A percentile compares a stretch with the other conserved stretches of the same genome.
Evolutionary conservation across 2,797 vertebrate genomes (phyloP).

Genomic region (Phrynocephalus guinanensis): DNA sequence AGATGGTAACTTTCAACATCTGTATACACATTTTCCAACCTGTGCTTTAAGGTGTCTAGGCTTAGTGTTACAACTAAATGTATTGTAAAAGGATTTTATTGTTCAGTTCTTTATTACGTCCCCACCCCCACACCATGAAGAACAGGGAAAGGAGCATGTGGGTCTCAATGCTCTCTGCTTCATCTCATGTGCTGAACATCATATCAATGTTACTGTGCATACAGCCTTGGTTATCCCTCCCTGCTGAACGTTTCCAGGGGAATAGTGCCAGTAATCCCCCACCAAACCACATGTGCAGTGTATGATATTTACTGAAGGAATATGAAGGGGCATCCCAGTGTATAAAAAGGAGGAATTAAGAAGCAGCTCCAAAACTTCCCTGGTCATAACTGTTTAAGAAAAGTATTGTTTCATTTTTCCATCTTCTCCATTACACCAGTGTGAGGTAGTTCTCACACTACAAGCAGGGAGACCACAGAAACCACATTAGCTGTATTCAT

Average conservation of each 20-base stretch:
- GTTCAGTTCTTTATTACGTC: not conserved
- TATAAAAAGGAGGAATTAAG: too few species aligned
- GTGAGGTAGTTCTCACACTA: not conserved
- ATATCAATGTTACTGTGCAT: not conserved
- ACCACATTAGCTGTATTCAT: too few species aligned
- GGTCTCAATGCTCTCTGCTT: not conserved
- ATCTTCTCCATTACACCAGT: not conserved
- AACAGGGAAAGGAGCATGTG: not conserved
- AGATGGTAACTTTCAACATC: not conserved
- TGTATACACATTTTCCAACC: not conserved
- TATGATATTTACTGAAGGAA: too few species aligned
- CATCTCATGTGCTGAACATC: not conserved
- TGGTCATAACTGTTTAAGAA: not conserved
- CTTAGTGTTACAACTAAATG: too few species aligned
- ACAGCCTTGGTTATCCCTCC: not conserved
- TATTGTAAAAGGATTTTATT: not conserved
- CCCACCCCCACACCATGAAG: not conserved
- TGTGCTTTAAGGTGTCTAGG: not conserved
- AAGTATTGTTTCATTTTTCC: not conserved
- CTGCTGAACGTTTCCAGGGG: too few species aligned
- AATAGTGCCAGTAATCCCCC: too few species aligned
- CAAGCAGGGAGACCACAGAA: not conserved
- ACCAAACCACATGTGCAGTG: too few species aligned
- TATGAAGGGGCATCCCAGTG: too few species aligned
- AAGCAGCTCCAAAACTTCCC: too few species aligned